Conservation (phyloP, 2,113 vertebrate species). For the Siniperca knerii region DNA sequence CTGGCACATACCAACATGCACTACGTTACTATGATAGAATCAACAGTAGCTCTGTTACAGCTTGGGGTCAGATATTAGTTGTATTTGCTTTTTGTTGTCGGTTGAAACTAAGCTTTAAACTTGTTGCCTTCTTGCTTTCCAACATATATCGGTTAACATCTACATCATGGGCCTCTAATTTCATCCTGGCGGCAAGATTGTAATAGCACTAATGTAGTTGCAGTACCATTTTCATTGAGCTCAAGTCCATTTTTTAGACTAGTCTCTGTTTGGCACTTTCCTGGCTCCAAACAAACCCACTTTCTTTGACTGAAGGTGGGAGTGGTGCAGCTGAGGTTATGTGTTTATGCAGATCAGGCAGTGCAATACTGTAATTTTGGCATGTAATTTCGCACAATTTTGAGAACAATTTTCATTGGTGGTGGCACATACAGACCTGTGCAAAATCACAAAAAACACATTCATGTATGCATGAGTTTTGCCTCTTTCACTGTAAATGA, state of each 20-base stretch:
- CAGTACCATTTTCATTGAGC: constrained; percentile 21
- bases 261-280: constrained; percentile 25
- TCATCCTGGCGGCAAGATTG: constrained; percentile 45
- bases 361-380: constrained; percentile 40
- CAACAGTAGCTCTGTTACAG: constrained; percentile 52
- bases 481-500: background rate
- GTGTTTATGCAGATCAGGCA: constrained; percentile 53
- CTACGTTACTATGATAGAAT: constrained; percentile 45
- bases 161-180: constrained; percentile 59
- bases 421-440: background rate
- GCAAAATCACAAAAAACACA: constrained; percentile 19
- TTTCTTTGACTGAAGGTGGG: constrained; percentile 31
- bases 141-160: constrained; percentile 21
- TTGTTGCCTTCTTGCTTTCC: constrained; percentile 43
- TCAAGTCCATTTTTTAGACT: constrained; percentile 25
- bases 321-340: constrained; percentile 25
- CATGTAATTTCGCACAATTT: constrained; percentile 53
- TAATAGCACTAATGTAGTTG: background rate
- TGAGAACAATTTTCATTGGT: constrained; percentile 40
- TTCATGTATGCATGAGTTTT: constrained; percentile 11
- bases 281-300: constrained; percentile 28
- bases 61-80: constrained; percentile 37
- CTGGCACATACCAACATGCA: constrained; percentile 55
- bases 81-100: constrained; percentile 34
- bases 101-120: constrained; percentile 78